Base-by-base conservation (phyloP, 2,113 vertebrate genomes). In the Tylochromis polylepis region DNA sequence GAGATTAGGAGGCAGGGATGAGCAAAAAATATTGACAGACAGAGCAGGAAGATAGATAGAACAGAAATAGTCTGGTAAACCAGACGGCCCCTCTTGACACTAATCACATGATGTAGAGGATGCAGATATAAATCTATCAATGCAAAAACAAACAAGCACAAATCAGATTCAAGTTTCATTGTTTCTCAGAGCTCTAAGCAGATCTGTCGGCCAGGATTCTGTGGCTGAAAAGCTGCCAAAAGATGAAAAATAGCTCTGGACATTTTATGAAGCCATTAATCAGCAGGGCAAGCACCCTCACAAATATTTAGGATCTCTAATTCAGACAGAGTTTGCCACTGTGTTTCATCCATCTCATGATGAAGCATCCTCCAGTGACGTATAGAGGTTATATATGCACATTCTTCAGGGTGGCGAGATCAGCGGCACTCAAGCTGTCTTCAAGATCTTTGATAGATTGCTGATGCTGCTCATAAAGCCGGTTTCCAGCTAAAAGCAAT, bases 241-340 rank as follows among this genome's bases (percentile, higher is more conserved):
- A 91, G 79, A 90, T 91, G 87, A 91, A 79, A 70, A 67, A 75
- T 70, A n/a, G 84, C 84, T 62, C 81, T 81, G 82, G 88, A 87
- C 77, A 6, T 91, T 92, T 94, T 88, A 91, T 90, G 87, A 90
- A 91, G 83, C 83, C 77, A 88, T 95, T 90, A 70, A 94, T 95
- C 90, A 90, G 77, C 79, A 9, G 51, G 22, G 86, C 83, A 93
- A 91, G 88, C 88, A 90, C 59, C 91, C 90, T 85, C 84, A 88
- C 88, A 95, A 93, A 95, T 93, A 92, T 93, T 95, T 90, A 91
- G 87, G 85, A 56, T 87, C 88, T 85, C 56, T 84, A 87, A 86
- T 92, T 81, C 85, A 59, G 85, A 87, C 85, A 75, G 53, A 67
- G 87, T 79, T 53, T 72, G 78, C 88, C 41, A 31, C 82, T 72